A percentile compares a stretch with the other conserved stretches of the same genome.
Evolutionary conservation across 2,797 vertebrate species (phyloP).

Genomic region (Schizopygopsis malacanthus): DNA sequence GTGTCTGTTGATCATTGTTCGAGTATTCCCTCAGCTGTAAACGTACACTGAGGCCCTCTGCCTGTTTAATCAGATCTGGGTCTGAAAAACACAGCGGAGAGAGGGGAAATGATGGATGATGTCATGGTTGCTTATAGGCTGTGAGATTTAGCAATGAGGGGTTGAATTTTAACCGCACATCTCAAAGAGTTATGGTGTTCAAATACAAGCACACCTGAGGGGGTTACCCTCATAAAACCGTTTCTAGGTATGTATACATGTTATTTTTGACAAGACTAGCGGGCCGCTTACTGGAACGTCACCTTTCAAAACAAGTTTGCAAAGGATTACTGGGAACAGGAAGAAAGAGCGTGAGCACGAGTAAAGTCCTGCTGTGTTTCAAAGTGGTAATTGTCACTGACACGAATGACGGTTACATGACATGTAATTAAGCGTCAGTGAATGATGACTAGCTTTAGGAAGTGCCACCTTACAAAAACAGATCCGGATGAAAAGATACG

Average conservation of each 20-base stretch:
- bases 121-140: constrained; percentile 67
- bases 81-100: constrained; percentile 46
- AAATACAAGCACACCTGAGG: constrained; percentile 37
- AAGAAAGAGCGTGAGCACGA: neutral
- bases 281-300: neutral
- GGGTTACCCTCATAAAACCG: constrained; percentile 21
- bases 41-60: neutral
- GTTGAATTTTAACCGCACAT: constrained; percentile 64
- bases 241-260: constrained; percentile 40
- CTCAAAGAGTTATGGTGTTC: constrained; percentile 53
- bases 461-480: constrained; percentile 25
- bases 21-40: constrained; percentile 6
- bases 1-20: neutral
- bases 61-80: constrained; percentile 34
- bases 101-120: constrained; percentile 58
- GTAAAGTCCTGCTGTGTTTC: constrained; percentile 14
- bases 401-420: constrained; percentile 33
- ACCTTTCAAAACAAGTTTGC: constrained; percentile 28
- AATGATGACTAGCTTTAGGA: constrained; percentile 39
- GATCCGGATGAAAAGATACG: neutral
- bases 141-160: constrained; percentile 68
- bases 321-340: constrained; percentile 21
- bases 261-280: constrained; percentile 32
- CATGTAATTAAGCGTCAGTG: constrained; percentile 28
- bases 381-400: constrained; percentile 30